These are phyloP conservation scores for Eupeodes luniger DNA, from an alignment of 2,888 invertebrate species.

Conservation along the genomic window DNA sequence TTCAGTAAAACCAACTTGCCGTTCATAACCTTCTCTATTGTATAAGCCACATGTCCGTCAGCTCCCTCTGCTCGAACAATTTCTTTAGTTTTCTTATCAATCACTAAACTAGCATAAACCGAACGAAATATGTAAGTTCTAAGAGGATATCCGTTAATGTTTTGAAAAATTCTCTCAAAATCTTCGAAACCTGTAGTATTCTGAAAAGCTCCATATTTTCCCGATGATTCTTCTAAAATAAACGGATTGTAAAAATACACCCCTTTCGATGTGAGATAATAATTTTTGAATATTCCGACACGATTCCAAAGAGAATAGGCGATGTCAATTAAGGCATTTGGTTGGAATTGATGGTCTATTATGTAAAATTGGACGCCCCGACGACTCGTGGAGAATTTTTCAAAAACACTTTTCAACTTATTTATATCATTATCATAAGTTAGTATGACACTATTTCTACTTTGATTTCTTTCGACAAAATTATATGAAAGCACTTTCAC, in stretches of 20 bases:
- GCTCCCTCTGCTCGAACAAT: slow-evolving; percentile 79
- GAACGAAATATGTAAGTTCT: slow-evolving; percentile 82
- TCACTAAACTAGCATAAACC: slow-evolving; percentile 79
- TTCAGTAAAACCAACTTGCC: slow-evolving; percentile 79
- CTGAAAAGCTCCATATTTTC: slow-evolving; percentile 67
- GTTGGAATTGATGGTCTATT: slow-evolving; percentile 36
- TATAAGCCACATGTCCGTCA: slow-evolving; percentile 80
- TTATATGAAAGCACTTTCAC: slow-evolving; percentile 67
- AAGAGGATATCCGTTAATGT: slow-evolving; percentile 81
- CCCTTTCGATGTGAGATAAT: slow-evolving; percentile 77
- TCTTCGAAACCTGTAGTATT: slow-evolving; percentile 23
- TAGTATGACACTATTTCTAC: slow-evolving; percentile 48
- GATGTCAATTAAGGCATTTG: slow-evolving; percentile 66
- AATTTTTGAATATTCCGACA: slow-evolving; percentile 78
- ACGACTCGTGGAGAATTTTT: slow-evolving; percentile 40
- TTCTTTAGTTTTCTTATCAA: slow-evolving; percentile 68
- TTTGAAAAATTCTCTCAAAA: slow-evolving; percentile 74
- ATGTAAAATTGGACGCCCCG: slow-evolving; percentile 44
- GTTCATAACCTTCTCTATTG: slow-evolving; percentile 80
- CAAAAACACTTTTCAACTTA: slow-evolving; percentile 15
- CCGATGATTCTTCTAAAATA: slow-evolving; percentile 2
- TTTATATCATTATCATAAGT: neutral
- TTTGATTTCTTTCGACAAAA: neutral
- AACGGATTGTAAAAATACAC: slow-evolving; percentile 81
- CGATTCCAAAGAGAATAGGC: slow-evolving; percentile 78